These are phyloP conservation scores for Hecatera dysodea DNA, from an alignment of 2,888 invertebrate species.

Conservation along the genomic window DNA sequence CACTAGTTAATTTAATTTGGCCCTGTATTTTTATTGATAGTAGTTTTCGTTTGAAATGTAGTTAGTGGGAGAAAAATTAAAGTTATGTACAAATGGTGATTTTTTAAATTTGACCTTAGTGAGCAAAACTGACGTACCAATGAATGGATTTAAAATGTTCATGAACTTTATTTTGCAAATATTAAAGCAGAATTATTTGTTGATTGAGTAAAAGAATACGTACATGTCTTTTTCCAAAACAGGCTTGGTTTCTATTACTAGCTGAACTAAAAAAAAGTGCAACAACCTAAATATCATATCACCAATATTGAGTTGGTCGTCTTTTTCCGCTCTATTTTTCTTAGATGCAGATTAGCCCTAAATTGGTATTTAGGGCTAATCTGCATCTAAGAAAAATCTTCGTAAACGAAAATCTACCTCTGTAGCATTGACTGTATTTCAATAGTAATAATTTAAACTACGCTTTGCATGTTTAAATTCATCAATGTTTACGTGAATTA, in stretches of 20 bases:
- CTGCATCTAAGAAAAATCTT: too few relatives aligned
- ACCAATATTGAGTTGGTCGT: neutral
- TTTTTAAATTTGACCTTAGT: neutral
- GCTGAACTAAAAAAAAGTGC: neutral
- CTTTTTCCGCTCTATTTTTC: neutral
- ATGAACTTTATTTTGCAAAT: neutral
- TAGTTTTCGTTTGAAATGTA: conserved; percentile 15
- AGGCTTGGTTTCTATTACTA: neutral
- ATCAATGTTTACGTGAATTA: conserved; percentile 11
- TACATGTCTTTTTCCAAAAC: neutral
- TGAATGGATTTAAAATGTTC: neutral
- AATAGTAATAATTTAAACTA: neutral
- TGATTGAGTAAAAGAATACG: neutral
- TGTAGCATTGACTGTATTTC: conserved; percentile 18
- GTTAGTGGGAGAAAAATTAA: conserved; percentile 2
- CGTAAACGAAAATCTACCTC: neutral
- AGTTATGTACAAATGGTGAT: neutral
- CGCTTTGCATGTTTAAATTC: conserved; percentile 28
- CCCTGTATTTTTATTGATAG: conserved; percentile 6
- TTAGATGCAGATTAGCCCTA: neutral
- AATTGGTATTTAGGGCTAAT: too few relatives aligned
- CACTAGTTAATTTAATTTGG: neutral
- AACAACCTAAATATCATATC: neutral
- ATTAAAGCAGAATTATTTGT: neutral
- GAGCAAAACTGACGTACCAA: neutral